Evolutionary conservation across 2,113 vertebrate genomes (phyloP), one percentile per base, ranked within the genome.

Genomic region (Struthio camelus): DNA sequence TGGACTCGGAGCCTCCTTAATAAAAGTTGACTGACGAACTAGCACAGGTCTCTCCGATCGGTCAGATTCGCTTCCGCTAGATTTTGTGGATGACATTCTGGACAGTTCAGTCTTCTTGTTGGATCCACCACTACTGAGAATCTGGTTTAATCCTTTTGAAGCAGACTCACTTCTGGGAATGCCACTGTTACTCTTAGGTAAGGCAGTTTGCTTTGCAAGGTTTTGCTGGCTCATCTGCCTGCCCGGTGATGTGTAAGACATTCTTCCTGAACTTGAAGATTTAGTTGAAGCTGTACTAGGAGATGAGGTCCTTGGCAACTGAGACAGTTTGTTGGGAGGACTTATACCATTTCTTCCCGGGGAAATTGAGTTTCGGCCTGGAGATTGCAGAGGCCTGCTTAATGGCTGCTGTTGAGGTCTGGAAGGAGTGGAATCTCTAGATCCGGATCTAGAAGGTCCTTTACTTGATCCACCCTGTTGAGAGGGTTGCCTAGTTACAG

Each of bases 11-110:
- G 99, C 98, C 95, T 99, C 99, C 97, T 99, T 99, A 97, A 99
- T 99, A 89, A 99, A 99, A 38, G 99, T 99, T 44, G 99, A 99
- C 95, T 99, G 99, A 14, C 99, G 99, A 90, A 99, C 99, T 0
- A 99, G 98, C 38, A 98, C 97, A 9, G 99, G 99, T 98, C 99
- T 99, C 79, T 99, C 99, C 1, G 99, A 99, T 83, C 99, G 97
- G 91, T 99, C 99, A 54, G 99, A 99, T 97, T 99, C 99, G 94
- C 99, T 99, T 93, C 98, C 98, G 36, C 99, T 99, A 65, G 99
- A 99, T 87, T 99, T 99, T 80, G 99, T 95, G 42, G 99, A 99
- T 87, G 99, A 98, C 98, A 99, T 98, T 98, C 98, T 98, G 82
- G 98, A 98, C 78, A 99, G 88, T 22, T 99, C 99, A 86, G 97